Base-by-base conservation (phyloP, 2,888 invertebrate species). In the Glomeris marginata region DNA sequence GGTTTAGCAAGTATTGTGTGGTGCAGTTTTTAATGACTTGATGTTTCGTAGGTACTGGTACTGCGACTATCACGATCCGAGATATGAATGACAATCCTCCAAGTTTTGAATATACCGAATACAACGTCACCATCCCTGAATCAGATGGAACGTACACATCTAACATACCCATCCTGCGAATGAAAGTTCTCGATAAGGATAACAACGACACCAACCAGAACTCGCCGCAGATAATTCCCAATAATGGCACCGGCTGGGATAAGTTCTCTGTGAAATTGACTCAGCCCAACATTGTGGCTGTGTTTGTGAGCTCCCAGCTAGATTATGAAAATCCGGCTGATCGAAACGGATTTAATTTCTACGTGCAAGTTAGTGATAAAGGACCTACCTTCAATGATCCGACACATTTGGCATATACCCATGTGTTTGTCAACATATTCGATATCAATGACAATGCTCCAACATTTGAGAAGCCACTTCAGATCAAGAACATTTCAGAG, bases 381-480 rank as follows among this genome's bases (percentile, higher is more conserved):
- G 53, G 54, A 1, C 42, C 47, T 2, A 22, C 22, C 10, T 38
- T 43, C 6, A 35, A 33, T 1, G 50, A 54, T 41, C 45, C 54
- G 2, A 28, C 18, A n/a, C 55, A 50, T 15, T 41, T 45, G 16
- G 54, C 45, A 1, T 18, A 15, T 11, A 52, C 54, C 6, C 37
- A 11, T 11, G 48, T 55, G 1, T 45, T 35, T 13, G 50, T 75
- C 21, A 68, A 65, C 3, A 65, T 80, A 33, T 66, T 62, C 13
- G 95, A 95, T 62, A 84, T 91, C 61, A 97, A 97, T 65, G 95
- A 97, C 65, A 94, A 95, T 65, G 84, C 86, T 0, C 95, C 95
- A 0, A 82, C 80, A 63, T 73, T 88, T 53, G 81, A 81, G 40
- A 84, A 64, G 8, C 41, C n/a, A 11, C 41, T 43, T 10, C 48